Base-by-base conservation (phyloP, 2,113 vertebrate genomes). In the Regulus satrapa region DNA sequence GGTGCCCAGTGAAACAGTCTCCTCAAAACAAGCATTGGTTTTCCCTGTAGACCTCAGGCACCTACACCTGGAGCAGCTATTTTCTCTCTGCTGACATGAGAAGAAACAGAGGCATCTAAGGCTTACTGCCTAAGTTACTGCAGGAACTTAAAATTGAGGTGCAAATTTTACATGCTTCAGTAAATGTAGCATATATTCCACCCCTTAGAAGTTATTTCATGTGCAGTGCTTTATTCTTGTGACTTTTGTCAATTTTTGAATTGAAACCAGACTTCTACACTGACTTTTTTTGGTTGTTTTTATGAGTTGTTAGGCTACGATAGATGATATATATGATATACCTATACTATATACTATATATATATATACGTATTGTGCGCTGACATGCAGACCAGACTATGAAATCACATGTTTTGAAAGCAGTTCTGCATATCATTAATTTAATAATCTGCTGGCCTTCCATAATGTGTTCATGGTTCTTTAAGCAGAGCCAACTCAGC, bases 261-360 rank as follows among this genome's bases (percentile, higher is more conserved):
- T 91, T 90, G 83, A 94, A 96, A 97, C 24, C 90, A 95, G 88
- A 67, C 48, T 92, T 88, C 21, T 59, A 84, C 28, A n/a, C 64
- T 2, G 8, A 93, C 29, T 69, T 93, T 94, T 93, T 68, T 89
- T 76, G n/a, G n/a, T n/a, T 77, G 32, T 6, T 81, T 95, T 85
- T 88, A 85, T 67, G 90, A 95, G 79, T 90, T 34, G 7, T 75
- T 84, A 69, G 31, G n/a, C n/a, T n/a, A n/a, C n/a, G n/a, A n/a
- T n/a, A n/a, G n/a, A n/a, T n/a, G n/a, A n/a, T n/a, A n/a, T n/a
- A n/a, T n/a, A n/a, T n/a, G n/a, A n/a, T n/a, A n/a, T n/a, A n/a
- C n/a, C n/a, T n/a, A n/a, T n/a, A n/a, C n/a, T n/a, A n/a, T n/a
- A n/a, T n/a, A n/a, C n/a, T n/a, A n/a, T n/a, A n/a, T n/a, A n/a